Evolutionary conservation across 2,888 invertebrate genomes (phyloP).

Genomic region (Acrobasis suavella): DNA sequence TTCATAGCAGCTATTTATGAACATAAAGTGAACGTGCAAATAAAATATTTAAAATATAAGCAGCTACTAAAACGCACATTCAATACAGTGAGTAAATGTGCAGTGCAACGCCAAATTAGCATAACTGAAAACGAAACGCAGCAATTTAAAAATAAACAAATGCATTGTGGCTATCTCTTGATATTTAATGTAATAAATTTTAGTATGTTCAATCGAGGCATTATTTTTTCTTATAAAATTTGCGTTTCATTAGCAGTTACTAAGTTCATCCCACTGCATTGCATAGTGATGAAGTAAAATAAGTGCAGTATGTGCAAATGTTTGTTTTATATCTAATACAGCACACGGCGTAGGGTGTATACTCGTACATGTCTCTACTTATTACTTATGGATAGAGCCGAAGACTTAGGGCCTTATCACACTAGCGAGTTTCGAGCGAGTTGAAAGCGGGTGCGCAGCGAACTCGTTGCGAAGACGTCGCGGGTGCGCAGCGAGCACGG

Average conservation of each 20-base stretch:
- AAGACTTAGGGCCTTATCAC: too few species aligned
- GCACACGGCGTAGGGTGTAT: constrained; percentile 4
- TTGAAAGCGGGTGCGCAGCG: too few species aligned
- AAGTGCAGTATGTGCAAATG: constrained; percentile 4
- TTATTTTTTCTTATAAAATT: not conserved
- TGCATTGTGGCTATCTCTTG: too few species aligned
- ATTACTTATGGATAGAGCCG: constrained; percentile 32
- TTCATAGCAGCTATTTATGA: not conserved
- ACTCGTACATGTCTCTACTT: constrained; percentile 34
- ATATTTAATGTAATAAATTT: too few species aligned
- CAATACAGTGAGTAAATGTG: constrained; percentile 3
- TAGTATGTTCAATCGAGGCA: not conserved
- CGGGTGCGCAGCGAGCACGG: too few species aligned
- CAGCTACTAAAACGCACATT: not conserved
- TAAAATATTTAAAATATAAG: not conserved
- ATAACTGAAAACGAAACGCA: constrained; percentile 12
- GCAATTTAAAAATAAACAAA: too few species aligned
- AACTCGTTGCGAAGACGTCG: too few species aligned
- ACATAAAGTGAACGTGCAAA: constrained; percentile 14
- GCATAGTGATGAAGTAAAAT: constrained; percentile 9
- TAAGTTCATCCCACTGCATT: not conserved
- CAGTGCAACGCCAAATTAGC: not conserved
- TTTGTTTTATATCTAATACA: constrained; percentile 8
- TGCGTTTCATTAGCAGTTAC: constrained; percentile 7
- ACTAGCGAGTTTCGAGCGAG: too few species aligned